Evolutionary conservation across 2,888 invertebrate species (phyloP).

Genomic region (Dermolepida albohirtum): DNA sequence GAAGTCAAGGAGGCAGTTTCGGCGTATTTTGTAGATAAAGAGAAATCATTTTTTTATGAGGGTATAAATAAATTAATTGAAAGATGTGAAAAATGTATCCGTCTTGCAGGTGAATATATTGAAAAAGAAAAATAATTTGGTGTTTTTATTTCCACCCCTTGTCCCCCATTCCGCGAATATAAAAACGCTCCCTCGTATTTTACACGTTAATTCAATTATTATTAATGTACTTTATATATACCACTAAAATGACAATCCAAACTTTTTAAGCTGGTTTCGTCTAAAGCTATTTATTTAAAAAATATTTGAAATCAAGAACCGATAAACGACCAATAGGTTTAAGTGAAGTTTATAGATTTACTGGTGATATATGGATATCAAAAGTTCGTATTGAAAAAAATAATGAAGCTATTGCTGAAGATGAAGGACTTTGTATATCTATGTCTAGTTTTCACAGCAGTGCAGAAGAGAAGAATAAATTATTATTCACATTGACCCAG

Average conservation of each 20-base stretch:
- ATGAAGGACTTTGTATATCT: slow-evolving; percentile 87
- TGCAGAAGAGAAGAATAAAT: slow-evolving; percentile 86
- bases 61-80: slow-evolving; percentile 96
- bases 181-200: no score
- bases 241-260: slow-evolving; percentile 83
- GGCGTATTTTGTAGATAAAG: no score
- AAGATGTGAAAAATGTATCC: no score
- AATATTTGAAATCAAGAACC: slow-evolving; percentile 86
- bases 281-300: slow-evolving; percentile 91
- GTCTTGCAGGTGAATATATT: no score
- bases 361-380: slow-evolving; percentile 92
- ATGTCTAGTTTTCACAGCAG: slow-evolving; percentile 93
- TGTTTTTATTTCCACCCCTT: no score
- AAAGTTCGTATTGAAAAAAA: slow-evolving; percentile 82
- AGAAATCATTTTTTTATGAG: no score
- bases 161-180: no score
- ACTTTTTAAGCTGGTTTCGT: slow-evolving; percentile 88
- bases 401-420: slow-evolving; percentile 74
- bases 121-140: no score
- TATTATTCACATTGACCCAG: slow-evolving; percentile 83
- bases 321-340: slow-evolving; percentile 81
- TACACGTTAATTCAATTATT: no score
- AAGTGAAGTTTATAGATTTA: slow-evolving; percentile 79
- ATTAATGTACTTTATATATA: no score
- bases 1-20: no score